Evolutionary conservation across 2,113 vertebrate genomes (phyloP).

Genomic region (Nycticebus coucang): DNA sequence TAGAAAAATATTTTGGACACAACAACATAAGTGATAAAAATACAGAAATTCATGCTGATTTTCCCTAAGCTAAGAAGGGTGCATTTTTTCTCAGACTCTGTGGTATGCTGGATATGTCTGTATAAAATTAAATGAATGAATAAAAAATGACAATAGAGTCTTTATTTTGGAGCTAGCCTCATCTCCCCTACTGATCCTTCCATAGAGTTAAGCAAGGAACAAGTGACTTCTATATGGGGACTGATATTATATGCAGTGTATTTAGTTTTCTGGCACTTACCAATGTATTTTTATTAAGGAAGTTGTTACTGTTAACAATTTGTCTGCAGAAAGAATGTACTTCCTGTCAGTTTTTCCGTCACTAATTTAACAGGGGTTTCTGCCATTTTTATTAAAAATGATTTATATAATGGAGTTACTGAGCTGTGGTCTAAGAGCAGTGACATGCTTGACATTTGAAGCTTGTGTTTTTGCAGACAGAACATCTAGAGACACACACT

Average conservation of each 20-base stretch:
- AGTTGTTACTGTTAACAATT: background rate
- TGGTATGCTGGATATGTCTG: background rate
- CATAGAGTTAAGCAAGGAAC: background rate
- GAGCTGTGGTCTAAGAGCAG: background rate
- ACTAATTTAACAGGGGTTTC: background rate
- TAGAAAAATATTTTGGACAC: background rate
- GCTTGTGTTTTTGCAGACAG: background rate
- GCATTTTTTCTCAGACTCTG: slow-evolving; percentile 33
- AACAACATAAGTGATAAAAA: background rate
- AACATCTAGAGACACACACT: background rate
- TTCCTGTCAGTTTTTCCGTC: background rate
- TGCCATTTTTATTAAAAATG: background rate
- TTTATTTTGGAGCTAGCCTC: background rate
- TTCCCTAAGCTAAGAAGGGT: background rate
- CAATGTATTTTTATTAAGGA: background rate
- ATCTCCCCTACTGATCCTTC: too few species aligned
- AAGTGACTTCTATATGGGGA: background rate
- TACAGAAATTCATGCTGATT: background rate
- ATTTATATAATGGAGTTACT: background rate
- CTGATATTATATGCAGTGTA: background rate
- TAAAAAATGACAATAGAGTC: background rate
- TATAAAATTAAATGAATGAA: background rate
- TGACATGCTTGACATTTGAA: background rate
- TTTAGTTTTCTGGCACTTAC: background rate
- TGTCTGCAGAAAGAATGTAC: background rate